Conservation (phyloP, 2,888 invertebrate species). For the Brachyptera risi region DNA sequence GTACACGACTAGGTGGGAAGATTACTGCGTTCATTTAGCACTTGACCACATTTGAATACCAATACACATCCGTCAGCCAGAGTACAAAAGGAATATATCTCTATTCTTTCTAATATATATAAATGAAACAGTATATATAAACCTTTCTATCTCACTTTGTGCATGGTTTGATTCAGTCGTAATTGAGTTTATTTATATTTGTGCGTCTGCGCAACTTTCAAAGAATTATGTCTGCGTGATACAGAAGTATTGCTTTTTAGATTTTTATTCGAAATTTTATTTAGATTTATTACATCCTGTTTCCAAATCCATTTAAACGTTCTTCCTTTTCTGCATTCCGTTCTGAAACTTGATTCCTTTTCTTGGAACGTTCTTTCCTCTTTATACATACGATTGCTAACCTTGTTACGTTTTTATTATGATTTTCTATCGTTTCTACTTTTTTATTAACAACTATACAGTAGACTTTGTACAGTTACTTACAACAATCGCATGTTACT, state of each 20-base stretch:
- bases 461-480: not conserved
- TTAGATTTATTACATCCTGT: slow-evolving; percentile 4
- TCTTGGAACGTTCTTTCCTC: too few relatives aligned
- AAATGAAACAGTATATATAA: too few relatives aligned
- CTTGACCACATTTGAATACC: slow-evolving; percentile 63
- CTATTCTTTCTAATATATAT: slow-evolving; percentile 9
- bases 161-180: slow-evolving; percentile 20
- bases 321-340: not conserved
- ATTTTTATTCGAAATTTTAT: not conserved
- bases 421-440: not conserved
- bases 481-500: slow-evolving; percentile 14
- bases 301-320: not conserved
- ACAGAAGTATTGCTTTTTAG: slow-evolving; percentile 8
- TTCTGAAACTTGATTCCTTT: too few relatives aligned
- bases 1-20: too few relatives aligned
- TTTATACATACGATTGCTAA: not conserved
- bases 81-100: slow-evolving; percentile 24
- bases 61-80: slow-evolving; percentile 48
- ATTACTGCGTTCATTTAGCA: not conserved
- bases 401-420: not conserved
- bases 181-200: not conserved
- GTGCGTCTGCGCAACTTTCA: not conserved
- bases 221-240: not conserved
- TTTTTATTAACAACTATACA: slow-evolving; percentile 7
- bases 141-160: slow-evolving; percentile 18